These are phyloP conservation scores for Rhogogaster chlorosoma DNA, from an alignment of 2,888 invertebrate genomes.

Conservation along the genomic window DNA sequence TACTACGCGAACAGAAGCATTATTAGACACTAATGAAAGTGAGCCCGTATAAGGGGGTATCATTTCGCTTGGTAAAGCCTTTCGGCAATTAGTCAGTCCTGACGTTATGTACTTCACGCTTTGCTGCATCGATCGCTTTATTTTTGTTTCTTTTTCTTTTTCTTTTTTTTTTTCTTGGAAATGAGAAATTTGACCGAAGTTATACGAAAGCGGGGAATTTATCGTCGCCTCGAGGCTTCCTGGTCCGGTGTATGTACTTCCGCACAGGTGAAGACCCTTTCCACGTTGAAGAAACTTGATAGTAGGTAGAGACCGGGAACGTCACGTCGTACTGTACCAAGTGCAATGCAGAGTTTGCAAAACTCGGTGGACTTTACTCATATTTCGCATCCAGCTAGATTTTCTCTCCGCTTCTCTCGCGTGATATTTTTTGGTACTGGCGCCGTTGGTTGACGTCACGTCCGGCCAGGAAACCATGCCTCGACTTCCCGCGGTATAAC, in stretches of 20 bases:
- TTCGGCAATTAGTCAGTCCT: constrained; percentile 17
- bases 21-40: constrained; percentile 36
- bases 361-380: constrained; percentile 39
- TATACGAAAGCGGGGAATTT: background rate
- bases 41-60: background rate
- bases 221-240: background rate
- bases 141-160: background rate
- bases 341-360: background rate
- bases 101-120: background rate
- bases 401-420: background rate
- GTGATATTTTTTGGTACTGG: constrained; percentile 39
- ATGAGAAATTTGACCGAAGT: background rate
- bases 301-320: background rate
- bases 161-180: background rate
- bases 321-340: background rate
- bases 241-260: background rate
- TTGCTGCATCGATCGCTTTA: background rate
- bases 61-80: constrained; percentile 4
- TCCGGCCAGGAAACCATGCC: constrained; percentile 37
- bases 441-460: constrained; percentile 29
- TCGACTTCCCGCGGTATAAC: constrained; percentile 33
- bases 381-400: constrained; percentile 18
- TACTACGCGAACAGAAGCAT: background rate
- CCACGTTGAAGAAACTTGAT: constrained; percentile 43
- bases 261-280: constrained; percentile 6